Base-by-base conservation (phyloP, 2,113 vertebrate species). In the Agelaius phoeniceus region DNA sequence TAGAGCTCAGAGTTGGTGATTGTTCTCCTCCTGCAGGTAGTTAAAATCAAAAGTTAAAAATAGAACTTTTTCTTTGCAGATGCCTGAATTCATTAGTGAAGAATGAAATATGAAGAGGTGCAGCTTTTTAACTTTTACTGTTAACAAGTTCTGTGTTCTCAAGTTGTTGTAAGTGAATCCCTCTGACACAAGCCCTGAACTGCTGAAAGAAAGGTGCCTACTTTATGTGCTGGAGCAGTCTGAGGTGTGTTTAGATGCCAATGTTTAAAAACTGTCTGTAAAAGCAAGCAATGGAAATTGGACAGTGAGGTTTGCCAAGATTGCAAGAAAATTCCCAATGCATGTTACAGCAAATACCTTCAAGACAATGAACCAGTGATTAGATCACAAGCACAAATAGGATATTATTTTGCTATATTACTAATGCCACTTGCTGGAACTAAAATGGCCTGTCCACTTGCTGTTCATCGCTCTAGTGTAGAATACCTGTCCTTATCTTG, bases 281-380 rank as follows among this genome's bases (percentile, higher is more conserved):
- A 94, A 93, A 88, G 39, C 31, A 82, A 95, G 83, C 52, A 92
- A 52, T 69, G 28, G 41, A 91, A 96, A 93, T 95, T 93, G 67
- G 41, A 86, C 21, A 33, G 31, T 24, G 21, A 77, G 7, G 21
- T 73, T 94, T 94, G 81, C 85, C 67, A 90, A 68, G 35, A 77
- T 24, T 88, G 26, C 37, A 83, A 65, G 61, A 90, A 91, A 96
- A 91, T 30, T 84, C 65, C 59, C 68, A 55, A 33, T 15, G 30
- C 35, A 0, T 61, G 49, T 95, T 82, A 72, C 55, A 85, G 79
- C 80, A 92, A 92, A 89, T 75, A 57, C 72, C 13, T 15, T 24
- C 2, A 7, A 78, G 74, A 72, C n/a, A 76, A 68, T 85, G 65
- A 83, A 66, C 48, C 41, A 80, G 15, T 35, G 26, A 77, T 66